Evolutionary conservation across 2,797 vertebrate species (phyloP).

Genomic region (Pipistrellus pygmaeus): DNA sequence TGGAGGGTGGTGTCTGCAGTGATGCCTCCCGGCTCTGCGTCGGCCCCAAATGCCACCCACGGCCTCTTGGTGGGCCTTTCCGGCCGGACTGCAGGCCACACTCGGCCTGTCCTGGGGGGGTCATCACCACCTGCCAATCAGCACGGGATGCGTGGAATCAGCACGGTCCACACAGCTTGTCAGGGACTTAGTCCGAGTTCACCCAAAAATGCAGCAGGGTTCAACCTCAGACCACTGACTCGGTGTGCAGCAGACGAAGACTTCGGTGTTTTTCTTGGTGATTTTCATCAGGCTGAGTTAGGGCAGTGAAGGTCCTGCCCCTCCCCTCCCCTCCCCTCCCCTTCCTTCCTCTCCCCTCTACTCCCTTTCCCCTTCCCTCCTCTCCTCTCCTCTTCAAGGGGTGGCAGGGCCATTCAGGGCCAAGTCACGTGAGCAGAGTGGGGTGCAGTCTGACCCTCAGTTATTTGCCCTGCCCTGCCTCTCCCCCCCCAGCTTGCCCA

Average conservation of each 20-base stretch:
- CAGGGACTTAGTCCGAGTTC: neutral
- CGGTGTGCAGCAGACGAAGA: neutral
- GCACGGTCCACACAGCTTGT: neutral
- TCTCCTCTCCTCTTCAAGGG: neutral
- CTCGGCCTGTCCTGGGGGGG: too few relatives aligned
- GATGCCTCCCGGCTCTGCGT: neutral
- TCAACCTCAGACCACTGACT: neutral
- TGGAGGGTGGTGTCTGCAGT: accelerated
- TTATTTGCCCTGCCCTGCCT: too few relatives aligned
- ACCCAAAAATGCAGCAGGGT: neutral
- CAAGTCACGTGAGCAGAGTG: neutral
- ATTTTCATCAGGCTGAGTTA: too few relatives aligned
- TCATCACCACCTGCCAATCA: neutral
- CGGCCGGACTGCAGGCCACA: neutral
- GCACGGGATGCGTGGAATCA: neutral
- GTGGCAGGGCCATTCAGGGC: neutral
- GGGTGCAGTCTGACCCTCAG: neutral
- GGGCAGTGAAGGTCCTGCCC: neutral
- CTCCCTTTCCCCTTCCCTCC: too few relatives aligned
- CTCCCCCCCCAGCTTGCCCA: neutral
- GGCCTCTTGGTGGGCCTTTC: neutral
- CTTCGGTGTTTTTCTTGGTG: too few relatives aligned
- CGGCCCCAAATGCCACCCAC: neutral
- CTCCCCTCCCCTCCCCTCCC: neutral
- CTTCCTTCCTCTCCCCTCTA: too few relatives aligned